Base-by-base conservation (phyloP, 2,113 vertebrate genomes). In the Atractosteus spatula region DNA sequence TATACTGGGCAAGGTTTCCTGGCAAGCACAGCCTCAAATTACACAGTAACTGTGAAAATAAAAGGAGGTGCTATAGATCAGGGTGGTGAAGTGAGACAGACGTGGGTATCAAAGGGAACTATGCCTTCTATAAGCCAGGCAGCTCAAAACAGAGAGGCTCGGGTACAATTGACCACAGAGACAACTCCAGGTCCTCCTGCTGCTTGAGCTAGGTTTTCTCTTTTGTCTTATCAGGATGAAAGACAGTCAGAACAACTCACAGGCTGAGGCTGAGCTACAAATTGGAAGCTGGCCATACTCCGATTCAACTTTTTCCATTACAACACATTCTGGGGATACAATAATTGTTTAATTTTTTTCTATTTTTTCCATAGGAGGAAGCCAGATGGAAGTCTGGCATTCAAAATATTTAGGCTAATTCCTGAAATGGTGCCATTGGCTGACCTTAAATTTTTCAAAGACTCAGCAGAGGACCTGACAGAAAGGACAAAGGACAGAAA, bases 301-400 rank as follows among this genome's bases (percentile, higher is more conserved):
- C 83, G 84, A 76, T 80, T 84, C 83, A 83, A 83, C 83, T 84
- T 83, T 84, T 86, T 87, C 85, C 88, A 87, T 86, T 86, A 88
- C 82, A 81, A 75, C 78, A 83, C 81, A 86, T 83, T 86, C 85
- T 88, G 80, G 77, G 82, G 76, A 79, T 29, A 29, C 29, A 29
- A 29, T 51, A 51, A 51, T 51, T 51, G 47, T 51, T 29, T 82
- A 89, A 88, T 84, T 85, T 78, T 68, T 86, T 78, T 71, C 74
- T 75, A 81, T 88, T 88, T 89, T 89, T 89, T 89, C 86, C 86
- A 87, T 78, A 85, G 72, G 72, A 67, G 72, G 77, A 62, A 81
- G 86, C 85, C 88, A 88, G 86, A 83, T 71, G 70, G 78, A 76
- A 8, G 8, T 11, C 62, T 17, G 41, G 11, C n/a, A 17, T n/a